Percentiles rank a stretch among this genome's conserved stretches.
These are phyloP conservation scores for Sinocyclocheilus grahami DNA, from an alignment of 2,113 vertebrate genomes.

Conservation along the genomic window DNA sequence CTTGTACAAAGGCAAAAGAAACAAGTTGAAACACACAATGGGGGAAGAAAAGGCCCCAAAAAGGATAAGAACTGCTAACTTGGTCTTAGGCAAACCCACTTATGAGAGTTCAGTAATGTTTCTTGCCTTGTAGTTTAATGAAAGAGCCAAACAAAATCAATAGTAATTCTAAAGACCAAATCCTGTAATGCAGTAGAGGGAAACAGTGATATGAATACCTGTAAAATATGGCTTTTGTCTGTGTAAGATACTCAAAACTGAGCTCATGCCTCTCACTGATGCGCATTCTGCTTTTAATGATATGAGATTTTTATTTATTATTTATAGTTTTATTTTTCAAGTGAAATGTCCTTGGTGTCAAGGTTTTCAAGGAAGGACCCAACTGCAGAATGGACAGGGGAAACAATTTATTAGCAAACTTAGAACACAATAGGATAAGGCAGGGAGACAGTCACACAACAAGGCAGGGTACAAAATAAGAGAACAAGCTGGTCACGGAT, in stretches of 20 bases:
- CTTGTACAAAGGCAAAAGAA: not conserved
- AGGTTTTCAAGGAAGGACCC: no score
- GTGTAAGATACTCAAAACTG: slow-evolving; percentile 10
- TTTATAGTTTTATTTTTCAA: slow-evolving; percentile 4
- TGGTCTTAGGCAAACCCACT: not conserved
- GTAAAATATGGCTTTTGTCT: slow-evolving; percentile 9
- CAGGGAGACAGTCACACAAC: no score
- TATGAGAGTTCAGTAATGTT: not conserved
- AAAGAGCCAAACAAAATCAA: slow-evolving; percentile 16
- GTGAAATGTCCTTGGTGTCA: slow-evolving; percentile 17
- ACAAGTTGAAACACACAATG: not conserved
- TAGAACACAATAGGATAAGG: no score
- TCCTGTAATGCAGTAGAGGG: not conserved
- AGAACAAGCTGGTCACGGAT: no score
- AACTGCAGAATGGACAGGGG: no score
- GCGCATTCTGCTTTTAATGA: slow-evolving; percentile 14
- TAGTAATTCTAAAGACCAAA: not conserved
- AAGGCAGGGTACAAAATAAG: no score
- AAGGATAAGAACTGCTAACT: not conserved
- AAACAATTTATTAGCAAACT: no score
- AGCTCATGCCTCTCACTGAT: not conserved
- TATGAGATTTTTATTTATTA: not conserved
- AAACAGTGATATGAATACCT: not conserved
- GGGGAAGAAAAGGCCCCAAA: not conserved
- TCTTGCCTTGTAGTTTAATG: slow-evolving; percentile 29